A percentile compares a stretch with the other conserved stretches of the same genome.
Evolutionary conservation across 1,140 invertebrate genomes (phyloP).

Genomic region (Helicorthomorpha holstii): DNA sequence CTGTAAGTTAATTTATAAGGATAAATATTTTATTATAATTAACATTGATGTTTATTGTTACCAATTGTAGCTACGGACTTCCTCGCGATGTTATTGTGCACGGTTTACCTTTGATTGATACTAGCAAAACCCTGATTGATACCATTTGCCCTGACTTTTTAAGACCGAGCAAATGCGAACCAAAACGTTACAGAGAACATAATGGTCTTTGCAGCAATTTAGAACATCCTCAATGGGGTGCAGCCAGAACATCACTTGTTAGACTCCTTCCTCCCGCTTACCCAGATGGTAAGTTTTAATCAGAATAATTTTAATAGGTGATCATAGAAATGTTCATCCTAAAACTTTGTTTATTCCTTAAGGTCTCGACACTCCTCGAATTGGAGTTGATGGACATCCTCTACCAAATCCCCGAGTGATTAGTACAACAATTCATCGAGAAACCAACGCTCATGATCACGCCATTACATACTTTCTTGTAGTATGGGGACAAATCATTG

Average conservation of each 20-base stretch:
- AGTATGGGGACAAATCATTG: slow-evolving; percentile 87
- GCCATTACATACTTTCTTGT: slow-evolving; percentile 86
- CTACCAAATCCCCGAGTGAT: slow-evolving; percentile 65
- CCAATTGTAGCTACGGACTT: slow-evolving; percentile 50
- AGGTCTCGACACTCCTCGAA: slow-evolving; percentile 51
- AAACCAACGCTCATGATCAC: slow-evolving; percentile 80
- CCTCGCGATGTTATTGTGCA: slow-evolving; percentile 72
- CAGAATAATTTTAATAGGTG: background rate
- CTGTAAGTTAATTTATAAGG: slow-evolving; percentile 42
- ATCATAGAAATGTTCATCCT: background rate
- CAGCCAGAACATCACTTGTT: slow-evolving; percentile 53
- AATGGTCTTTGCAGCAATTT: slow-evolving; percentile 89
- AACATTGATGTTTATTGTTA: slow-evolving; percentile 10
- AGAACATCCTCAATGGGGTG: slow-evolving; percentile 75
- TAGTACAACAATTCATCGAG: slow-evolving; percentile 73
- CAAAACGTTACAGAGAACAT: slow-evolving; percentile 58
- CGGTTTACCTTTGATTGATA: slow-evolving; percentile 70
- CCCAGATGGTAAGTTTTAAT: slow-evolving; percentile 25
- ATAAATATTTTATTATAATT: background rate
- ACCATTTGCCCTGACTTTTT: slow-evolving; percentile 76
- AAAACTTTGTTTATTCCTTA: slow-evolving; percentile 2
- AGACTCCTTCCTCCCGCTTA: slow-evolving; percentile 28
- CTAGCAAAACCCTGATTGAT: slow-evolving; percentile 66
- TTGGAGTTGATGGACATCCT: slow-evolving; percentile 46
- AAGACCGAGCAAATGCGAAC: slow-evolving; percentile 59